Conservation (phyloP, 2,113 vertebrate species). For the Nibea albiflora region DNA sequence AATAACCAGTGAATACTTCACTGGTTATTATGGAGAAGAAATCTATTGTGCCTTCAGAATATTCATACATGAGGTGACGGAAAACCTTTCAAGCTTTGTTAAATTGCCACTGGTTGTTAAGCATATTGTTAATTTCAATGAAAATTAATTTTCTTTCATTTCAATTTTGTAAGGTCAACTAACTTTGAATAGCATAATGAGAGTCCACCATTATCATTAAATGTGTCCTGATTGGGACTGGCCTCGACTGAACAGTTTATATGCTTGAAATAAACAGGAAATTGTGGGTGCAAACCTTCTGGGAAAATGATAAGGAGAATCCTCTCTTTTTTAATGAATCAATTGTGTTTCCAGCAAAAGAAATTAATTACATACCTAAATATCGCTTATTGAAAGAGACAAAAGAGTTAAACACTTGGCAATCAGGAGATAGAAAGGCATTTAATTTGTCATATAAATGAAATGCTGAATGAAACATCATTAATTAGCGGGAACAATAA, state of each 20-base stretch:
- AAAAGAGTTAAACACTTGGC: conserved; percentile 81
- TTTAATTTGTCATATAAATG: conserved; percentile 78
- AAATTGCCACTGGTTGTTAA: conserved; percentile 73
- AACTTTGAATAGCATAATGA: conserved; percentile 81
- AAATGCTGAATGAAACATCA: conserved; percentile 73
- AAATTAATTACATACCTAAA: conserved; percentile 86
- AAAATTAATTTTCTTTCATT: conserved; percentile 84
- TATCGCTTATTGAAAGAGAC: conserved; percentile 82
- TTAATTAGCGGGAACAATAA: conserved; percentile 78
- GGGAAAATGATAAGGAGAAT: conserved; percentile 83
- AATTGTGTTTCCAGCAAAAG: conserved; percentile 83
- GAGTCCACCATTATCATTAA: conserved; percentile 80
- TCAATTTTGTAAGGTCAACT: conserved; percentile 83
- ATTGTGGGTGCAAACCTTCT: conserved; percentile 80
- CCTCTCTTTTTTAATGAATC: conserved; percentile 84
- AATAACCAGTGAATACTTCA: conserved; percentile 39
- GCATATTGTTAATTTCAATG: conserved; percentile 82
- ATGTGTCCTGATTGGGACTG: conserved; percentile 80
- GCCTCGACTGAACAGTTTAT: conserved; percentile 78
- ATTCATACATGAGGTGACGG: conserved; percentile 47
- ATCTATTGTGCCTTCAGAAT: conserved; percentile 33
- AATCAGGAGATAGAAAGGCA: conserved; percentile 78
- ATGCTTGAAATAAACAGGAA: conserved; percentile 81
- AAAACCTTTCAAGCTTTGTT: conserved; percentile 75
- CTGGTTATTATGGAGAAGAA: background rate